phyloP scores from a whole-genome alignment of 2,113 vertebrate genomes.

The Ondatra zibethicus region DNA sequence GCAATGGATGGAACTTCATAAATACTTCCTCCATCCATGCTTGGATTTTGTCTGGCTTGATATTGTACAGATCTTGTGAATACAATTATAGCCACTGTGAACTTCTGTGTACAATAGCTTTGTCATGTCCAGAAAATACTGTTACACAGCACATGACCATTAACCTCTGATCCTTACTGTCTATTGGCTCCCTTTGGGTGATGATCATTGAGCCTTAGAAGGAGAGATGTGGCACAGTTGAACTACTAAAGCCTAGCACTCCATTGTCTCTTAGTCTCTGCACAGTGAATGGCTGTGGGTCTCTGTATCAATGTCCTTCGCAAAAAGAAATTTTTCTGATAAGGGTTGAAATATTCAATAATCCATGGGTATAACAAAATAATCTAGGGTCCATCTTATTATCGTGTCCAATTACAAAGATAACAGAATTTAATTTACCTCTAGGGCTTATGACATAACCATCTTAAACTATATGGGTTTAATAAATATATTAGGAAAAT shows the following conservation, averaged over 20 bases:
- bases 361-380: neutral
- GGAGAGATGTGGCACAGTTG: neutral
- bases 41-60: neutral
- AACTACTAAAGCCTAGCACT: neutral
- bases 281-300: neutral
- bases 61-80: neutral
- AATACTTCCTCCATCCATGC: neutral
- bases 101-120: neutral
- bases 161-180: neutral
- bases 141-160: neutral
- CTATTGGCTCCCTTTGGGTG: neutral
- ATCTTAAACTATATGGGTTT: neutral
- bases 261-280: neutral
- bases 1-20: neutral
- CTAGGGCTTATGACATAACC: neutral
- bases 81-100: neutral
- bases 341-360: neutral
- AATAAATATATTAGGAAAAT: neutral
- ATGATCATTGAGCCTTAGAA: neutral
- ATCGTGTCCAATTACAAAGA: neutral
- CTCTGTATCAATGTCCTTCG: neutral
- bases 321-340: neutral
- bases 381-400: neutral
- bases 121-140: neutral
- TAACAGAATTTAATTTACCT: neutral